phyloP scores from a whole-genome alignment of 2,113 vertebrate genomes.

The Sus scrofa region T2T-Sscrofa CM000812.6:31365001-31365500 shows the following conservation, averaged over 20 bases:
- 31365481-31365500: no score
- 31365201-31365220: slow-evolving; percentile 15
- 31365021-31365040: neutral
- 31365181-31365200: neutral
- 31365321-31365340: neutral
- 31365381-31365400: neutral
- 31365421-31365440: no score
- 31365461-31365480: no score
- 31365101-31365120: neutral
- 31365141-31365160: neutral
- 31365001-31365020: neutral
- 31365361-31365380: neutral
- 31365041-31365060: neutral
- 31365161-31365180: neutral
- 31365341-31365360: neutral
- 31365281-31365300: neutral
- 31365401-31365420: no score
- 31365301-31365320: slow-evolving; percentile 8
- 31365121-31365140: neutral
- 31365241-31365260: neutral
- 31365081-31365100: neutral
- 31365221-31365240: slow-evolving; percentile 8
- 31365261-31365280: neutral
- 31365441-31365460: no score
- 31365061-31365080: neutral